phyloP scores from a whole-genome alignment of 2,888 invertebrate species.

The Pheosia gnoma region DNA sequence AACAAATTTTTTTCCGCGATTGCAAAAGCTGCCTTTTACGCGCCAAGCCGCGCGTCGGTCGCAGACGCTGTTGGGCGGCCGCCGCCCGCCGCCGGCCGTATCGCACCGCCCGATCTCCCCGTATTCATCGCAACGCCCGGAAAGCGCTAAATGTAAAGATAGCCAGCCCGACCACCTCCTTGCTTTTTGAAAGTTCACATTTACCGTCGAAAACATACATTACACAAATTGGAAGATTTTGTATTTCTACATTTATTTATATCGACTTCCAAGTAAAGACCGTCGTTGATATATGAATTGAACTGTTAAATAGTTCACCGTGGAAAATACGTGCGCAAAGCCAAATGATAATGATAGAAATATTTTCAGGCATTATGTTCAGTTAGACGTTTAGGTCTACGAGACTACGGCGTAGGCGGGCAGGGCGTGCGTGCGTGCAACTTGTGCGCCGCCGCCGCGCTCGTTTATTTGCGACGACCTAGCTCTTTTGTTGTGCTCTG shows the following conservation, averaged over 20 bases:
- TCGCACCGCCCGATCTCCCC: constrained; percentile 74
- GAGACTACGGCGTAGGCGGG: constrained; percentile 42
- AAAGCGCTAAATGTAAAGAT: constrained; percentile 74
- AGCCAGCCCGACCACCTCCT: constrained; percentile 62
- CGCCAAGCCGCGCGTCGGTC: constrained; percentile 39
- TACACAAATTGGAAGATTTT: constrained; percentile 75
- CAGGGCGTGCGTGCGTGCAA: constrained; percentile 62
- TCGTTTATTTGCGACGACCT: constrained; percentile 81
- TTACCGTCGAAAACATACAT: constrained; percentile 72
- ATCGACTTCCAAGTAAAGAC: constrained; percentile 33
- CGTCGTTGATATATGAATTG: constrained; percentile 17
- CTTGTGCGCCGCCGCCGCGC: constrained; percentile 71
- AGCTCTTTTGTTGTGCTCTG: constrained; percentile 80
- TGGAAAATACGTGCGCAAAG: constrained; percentile 3
- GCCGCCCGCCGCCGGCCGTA: constrained; percentile 57
- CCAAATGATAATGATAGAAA: too few relatives aligned
- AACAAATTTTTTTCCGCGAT: constrained; percentile 36
- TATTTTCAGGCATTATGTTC: constrained; percentile 11
- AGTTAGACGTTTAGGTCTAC: constrained; percentile 33
- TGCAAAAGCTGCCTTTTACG: constrained; percentile 51
- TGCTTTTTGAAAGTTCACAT: constrained; percentile 70
- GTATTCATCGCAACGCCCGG: constrained; percentile 72
- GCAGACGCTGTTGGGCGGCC: constrained; percentile 39
- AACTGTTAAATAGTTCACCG: constrained; percentile 8
- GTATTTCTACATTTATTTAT: constrained; percentile 56